Percentiles rank a stretch among this genome's conserved stretches.
Evolutionary conservation across 2,113 vertebrate species (phyloP).

Genomic region (Rhegmatorhina hoffmannsi): DNA sequence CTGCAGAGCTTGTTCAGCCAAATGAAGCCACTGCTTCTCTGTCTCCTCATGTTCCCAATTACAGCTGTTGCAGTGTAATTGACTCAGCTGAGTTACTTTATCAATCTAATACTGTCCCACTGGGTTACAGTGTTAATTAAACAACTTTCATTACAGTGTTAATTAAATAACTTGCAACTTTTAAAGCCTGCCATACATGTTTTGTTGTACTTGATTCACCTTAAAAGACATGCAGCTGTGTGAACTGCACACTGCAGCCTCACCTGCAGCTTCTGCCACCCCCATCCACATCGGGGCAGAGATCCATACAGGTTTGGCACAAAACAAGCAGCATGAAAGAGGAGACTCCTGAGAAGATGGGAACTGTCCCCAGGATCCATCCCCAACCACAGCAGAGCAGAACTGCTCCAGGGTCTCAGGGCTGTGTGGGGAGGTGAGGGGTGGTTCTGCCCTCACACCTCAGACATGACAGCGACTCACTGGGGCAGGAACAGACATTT

Average conservation of each 20-base stretch:
- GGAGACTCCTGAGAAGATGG: neutral
- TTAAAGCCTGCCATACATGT: neutral
- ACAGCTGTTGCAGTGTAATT: neutral
- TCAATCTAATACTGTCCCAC: neutral
- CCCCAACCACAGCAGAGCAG: rapidly evolving
- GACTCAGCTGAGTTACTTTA: neutral
- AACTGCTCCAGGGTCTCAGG: neutral
- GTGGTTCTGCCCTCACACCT: neutral
- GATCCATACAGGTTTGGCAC: neutral
- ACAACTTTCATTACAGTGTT: neutral
- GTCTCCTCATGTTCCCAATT: neutral
- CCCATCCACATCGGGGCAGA: neutral
- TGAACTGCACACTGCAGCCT: neutral
- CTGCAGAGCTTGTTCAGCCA: neutral
- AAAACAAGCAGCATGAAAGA: neutral
- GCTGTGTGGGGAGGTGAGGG: neutral
- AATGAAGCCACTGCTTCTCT: neutral
- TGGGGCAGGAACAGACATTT: rapidly evolving
- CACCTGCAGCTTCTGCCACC: neutral
- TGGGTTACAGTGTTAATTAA: slow-evolving; percentile 36
- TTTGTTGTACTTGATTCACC: neutral
- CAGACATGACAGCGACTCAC: neutral
- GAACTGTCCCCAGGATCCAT: neutral
- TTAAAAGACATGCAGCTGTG: neutral
- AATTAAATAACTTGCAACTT: slow-evolving; percentile 9